Evolutionary conservation across 2,113 vertebrate species (phyloP), one percentile per base, ranked within the genome.

Genomic region (Salvelinus fontinalis): DNA sequence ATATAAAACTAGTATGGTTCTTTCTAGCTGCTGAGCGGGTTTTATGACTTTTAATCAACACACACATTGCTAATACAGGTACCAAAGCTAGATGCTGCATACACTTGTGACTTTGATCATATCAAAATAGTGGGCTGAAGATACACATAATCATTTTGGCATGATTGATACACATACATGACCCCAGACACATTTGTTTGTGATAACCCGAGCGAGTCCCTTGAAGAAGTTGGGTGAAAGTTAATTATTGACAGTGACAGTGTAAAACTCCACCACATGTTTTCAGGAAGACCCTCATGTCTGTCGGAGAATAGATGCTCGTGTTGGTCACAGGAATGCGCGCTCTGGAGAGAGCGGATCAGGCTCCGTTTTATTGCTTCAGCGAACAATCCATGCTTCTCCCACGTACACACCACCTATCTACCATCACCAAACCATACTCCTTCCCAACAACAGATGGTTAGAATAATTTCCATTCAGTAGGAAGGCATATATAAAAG

Each of bases 311-410:
- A 16, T 70, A 76, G 31, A 75, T 48, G 70, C 60, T 79, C 57
- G 71, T 72, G n/a, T 64, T 29, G 54, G 6, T 70, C 82, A 74
- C 76, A 86, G 81, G 86, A 92, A 92, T 90, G 89, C 87, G 71
- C 76, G 76, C 78, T 78, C 83, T 76, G 86, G 74, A 83, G 70
- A 69, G 73, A 76, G 79, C 26, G 65, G 83, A 90, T 88, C 79
- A 75, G 54, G 79, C 78, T 85, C 83, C 79, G 78, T 90, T 86
- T 89, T 79, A 89, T 84, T 81, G 67, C 13, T 66, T 66, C 78
- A 83, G 75, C 71, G 79, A 78, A 77, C 39, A 75, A 18, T 39
- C 5, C 59, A 22, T 48, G 83, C 16, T 72, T 44, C 44, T 70
- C 76, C 31, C 64, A 22, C 59, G 1, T 39, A 76, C 67, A 74